Percentiles rank a stretch among this genome's conserved stretches.
phyloP scores from a whole-genome alignment of 2,113 vertebrate genomes.

The Equus przewalskii region DNA sequence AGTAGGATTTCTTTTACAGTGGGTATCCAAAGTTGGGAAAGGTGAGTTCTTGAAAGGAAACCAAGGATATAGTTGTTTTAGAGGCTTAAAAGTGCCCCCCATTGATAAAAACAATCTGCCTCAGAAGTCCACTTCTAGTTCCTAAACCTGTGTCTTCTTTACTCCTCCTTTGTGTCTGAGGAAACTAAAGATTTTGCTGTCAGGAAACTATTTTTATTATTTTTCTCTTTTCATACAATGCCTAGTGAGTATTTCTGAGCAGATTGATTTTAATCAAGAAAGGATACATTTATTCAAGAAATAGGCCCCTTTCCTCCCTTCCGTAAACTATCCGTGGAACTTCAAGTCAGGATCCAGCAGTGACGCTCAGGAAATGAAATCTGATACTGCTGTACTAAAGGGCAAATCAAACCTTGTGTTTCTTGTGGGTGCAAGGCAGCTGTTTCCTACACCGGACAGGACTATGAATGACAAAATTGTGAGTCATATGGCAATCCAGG shows the following conservation, averaged over 20 bases:
- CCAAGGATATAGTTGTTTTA: background rate
- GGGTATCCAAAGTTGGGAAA: background rate
- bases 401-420: background rate
- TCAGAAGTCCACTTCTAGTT: background rate
- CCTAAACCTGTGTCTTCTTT: background rate
- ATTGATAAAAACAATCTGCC: background rate
- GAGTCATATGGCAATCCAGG: background rate
- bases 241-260: background rate
- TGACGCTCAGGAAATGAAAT: background rate
- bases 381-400: background rate
- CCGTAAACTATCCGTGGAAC: background rate
- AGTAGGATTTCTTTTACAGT: background rate
- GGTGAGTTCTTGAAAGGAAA: background rate
- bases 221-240: background rate
- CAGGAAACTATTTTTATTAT: background rate
- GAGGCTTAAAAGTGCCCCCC: background rate
- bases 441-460: background rate
- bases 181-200: background rate
- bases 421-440: background rate
- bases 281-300: background rate
- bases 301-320: background rate
- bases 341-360: slow-evolving; percentile 21
- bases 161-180: background rate
- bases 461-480: background rate
- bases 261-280: background rate